Percentiles rank a stretch among this genome's conserved stretches.
Evolutionary conservation across 1,140 invertebrate species (phyloP).

Genomic region (Drosophila melanogaster): DNA sequence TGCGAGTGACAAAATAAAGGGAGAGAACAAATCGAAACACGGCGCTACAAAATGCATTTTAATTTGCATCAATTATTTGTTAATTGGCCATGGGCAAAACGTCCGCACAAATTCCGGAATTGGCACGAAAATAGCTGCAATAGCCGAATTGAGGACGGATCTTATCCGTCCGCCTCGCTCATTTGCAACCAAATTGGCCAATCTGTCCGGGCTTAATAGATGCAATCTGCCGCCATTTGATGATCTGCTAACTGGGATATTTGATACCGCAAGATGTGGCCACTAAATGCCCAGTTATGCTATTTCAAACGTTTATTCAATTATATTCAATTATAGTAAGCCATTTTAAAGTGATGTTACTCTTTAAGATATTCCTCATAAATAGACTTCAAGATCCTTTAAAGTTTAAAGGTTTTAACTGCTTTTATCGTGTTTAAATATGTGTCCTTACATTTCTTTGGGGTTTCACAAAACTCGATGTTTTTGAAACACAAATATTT

Average conservation of each 20-base stretch:
- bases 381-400: no score
- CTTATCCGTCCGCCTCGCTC: neutral
- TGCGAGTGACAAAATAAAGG: slow-evolving; percentile 25
- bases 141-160: neutral
- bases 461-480: no score
- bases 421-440: no score
- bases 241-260: slow-evolving; percentile 9
- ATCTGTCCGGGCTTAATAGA: slow-evolving; percentile 5
- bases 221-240: neutral
- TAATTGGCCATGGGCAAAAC: slow-evolving; percentile 43
- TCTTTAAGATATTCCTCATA: no score
- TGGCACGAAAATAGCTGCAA: slow-evolving; percentile 7
- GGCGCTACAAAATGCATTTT: slow-evolving; percentile 57
- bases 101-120: slow-evolving; percentile 27
- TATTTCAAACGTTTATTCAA: no score
- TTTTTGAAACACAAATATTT: no score
- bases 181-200: slow-evolving; percentile 29
- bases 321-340: no score
- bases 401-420: no score
- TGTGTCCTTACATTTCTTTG: no score
- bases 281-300: neutral
- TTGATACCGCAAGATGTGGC: neutral
- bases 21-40: slow-evolving; percentile 19
- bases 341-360: neutral
- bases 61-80: slow-evolving; percentile 65